These are phyloP conservation scores for Girardinichthys multiradiatus DNA, from an alignment of 2,113 vertebrate genomes.

Conservation along the genomic window DNA sequence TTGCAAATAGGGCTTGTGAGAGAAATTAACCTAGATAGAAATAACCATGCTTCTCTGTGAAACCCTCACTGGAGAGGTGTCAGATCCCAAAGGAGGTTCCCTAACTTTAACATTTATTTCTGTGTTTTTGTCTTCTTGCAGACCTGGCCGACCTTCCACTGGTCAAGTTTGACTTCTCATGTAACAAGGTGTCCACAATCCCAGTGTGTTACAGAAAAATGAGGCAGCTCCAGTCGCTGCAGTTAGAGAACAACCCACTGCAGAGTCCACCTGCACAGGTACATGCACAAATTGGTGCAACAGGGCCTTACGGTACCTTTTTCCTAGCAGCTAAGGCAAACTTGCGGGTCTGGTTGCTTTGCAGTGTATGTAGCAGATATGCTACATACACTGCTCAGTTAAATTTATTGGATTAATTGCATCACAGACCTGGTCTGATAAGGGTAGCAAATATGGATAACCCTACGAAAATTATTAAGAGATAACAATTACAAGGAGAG, in stretches of 20 bases:
- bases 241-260: conserved; percentile 94
- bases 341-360: not conserved
- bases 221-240: conserved; percentile 89
- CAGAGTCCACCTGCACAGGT: conserved; percentile 97
- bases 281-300: not conserved
- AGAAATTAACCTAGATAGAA: not conserved
- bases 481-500: no score
- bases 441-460: no score
- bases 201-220: conserved; percentile 94
- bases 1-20: not conserved
- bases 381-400: no score
- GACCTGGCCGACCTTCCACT: conserved; percentile 92
- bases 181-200: conserved; percentile 95
- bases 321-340: not conserved
- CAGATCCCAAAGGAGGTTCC: not conserved
- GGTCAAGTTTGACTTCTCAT: conserved; percentile 97
- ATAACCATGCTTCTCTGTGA: not conserved
- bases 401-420: no score
- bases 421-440: no score
- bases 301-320: not conserved
- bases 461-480: no score
- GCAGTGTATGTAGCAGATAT: not conserved
- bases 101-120: not conserved
- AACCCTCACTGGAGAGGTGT: not conserved
- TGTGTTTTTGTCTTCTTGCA: conserved; percentile 63